Percentiles rank a stretch among this genome's conserved stretches.
Evolutionary conservation across 2,113 vertebrate species (phyloP).

Genomic region (Pelusios castaneus): DNA sequence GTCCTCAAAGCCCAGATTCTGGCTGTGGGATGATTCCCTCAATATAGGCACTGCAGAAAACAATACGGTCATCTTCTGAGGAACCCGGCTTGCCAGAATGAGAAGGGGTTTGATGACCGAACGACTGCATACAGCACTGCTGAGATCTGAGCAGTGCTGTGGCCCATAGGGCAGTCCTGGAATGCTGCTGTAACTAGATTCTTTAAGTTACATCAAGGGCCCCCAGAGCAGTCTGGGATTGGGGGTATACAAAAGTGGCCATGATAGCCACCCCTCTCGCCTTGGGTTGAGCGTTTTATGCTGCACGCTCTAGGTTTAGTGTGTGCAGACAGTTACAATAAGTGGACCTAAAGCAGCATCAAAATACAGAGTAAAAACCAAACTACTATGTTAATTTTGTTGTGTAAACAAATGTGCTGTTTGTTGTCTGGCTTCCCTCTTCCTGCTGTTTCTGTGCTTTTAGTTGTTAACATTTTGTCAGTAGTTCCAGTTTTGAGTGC

Average conservation of each 20-base stretch:
- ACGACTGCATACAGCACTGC: fast-evolving
- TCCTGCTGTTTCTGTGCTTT: conserved; percentile 21
- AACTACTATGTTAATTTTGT: background rate
- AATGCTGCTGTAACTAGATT: fast-evolving
- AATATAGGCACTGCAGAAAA: background rate
- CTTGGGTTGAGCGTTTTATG: background rate
- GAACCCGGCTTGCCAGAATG: background rate
- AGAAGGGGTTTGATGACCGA: background rate
- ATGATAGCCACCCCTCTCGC: background rate
- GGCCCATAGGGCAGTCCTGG: background rate
- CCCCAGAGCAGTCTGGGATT: background rate
- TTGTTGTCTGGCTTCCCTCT: background rate
- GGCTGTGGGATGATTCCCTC: background rate
- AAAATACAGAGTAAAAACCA: background rate
- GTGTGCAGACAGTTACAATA: background rate
- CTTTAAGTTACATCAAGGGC: background rate
- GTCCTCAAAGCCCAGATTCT: background rate
- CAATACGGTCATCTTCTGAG: background rate
- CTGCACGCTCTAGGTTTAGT: background rate
- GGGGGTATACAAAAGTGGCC: background rate
- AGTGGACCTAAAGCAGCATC: background rate
- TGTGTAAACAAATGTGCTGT: background rate
- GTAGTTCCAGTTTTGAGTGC: background rate
- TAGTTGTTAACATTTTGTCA: background rate
- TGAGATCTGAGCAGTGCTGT: background rate